Conservation (phyloP, 2,888 invertebrate genomes). For the Ophion costatus region DNA sequence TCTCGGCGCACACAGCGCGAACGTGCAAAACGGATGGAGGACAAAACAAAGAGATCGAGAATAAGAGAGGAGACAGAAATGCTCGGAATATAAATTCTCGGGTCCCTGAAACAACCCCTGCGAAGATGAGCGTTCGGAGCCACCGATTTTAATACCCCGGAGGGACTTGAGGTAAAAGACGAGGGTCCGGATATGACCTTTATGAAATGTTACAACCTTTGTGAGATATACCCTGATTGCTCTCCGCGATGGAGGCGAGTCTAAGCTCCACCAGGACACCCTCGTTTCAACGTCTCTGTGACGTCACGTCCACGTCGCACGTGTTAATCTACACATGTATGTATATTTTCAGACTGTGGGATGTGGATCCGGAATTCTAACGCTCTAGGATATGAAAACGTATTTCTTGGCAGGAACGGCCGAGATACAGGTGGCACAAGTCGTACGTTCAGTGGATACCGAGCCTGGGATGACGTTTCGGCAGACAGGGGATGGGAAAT, state of each 20-base stretch:
- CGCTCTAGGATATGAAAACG: constrained; percentile 60
- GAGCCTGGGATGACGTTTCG: constrained; percentile 27
- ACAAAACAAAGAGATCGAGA: constrained; percentile 6
- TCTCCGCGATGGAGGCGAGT: constrained; percentile 56
- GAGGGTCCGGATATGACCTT: constrained; percentile 75
- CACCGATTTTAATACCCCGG: constrained; percentile 78
- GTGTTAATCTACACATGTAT: background rate
- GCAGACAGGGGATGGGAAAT: constrained; percentile 41
- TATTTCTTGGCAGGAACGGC: constrained; percentile 18
- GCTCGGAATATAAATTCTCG: constrained; percentile 11
- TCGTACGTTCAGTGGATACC: constrained; percentile 24
- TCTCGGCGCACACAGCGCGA: constrained; percentile 21
- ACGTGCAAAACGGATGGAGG: constrained; percentile 13
- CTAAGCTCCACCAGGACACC: background rate
- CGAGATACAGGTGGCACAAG: background rate
- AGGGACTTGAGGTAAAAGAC: constrained; percentile 67
- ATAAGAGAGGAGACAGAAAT: background rate
- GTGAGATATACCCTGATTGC: constrained; percentile 75
- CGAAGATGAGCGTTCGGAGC: constrained; percentile 40
- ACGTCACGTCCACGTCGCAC: constrained; percentile 17
- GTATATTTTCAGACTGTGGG: background rate
- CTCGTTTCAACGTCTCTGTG: background rate
- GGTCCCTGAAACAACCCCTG: constrained; percentile 6
- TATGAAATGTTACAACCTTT: constrained; percentile 80
- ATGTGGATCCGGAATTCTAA: constrained; percentile 45